Evolutionary conservation across 2,797 vertebrate species (phyloP).

Genomic region (Sorex maritimensis): DNA sequence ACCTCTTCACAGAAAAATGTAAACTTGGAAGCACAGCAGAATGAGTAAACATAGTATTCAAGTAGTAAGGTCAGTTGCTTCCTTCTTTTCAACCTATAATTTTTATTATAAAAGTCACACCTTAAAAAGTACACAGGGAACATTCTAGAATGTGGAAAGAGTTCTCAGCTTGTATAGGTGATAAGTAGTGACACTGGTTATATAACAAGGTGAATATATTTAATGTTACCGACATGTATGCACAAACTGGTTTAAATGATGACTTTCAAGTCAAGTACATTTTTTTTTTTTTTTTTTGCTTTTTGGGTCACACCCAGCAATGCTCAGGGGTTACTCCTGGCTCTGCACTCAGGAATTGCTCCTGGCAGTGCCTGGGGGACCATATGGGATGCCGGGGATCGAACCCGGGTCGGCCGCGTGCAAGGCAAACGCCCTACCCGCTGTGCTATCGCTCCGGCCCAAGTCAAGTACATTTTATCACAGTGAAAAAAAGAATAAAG

Average conservation of each 20-base stretch:
- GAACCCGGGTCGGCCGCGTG: no score
- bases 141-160: neutral
- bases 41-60: constrained; percentile 17
- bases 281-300: no score
- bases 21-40: neutral
- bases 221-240: neutral
- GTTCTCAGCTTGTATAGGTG: neutral
- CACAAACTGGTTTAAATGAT: neutral
- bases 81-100: neutral
- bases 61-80: neutral
- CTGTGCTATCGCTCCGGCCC: no score
- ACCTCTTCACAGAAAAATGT: neutral
- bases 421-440: no score
- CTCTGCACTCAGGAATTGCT: no score
- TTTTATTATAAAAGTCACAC: constrained; percentile 42
- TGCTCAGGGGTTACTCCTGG: no score
- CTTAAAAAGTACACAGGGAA: neutral
- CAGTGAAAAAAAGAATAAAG: neutral
- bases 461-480: neutral
- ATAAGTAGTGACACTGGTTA: no score
- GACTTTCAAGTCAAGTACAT: rapidly evolving
- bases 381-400: no score
- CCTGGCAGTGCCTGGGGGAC: no score
- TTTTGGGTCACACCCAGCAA: no score
- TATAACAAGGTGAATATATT: neutral